Evolutionary conservation across 2,797 vertebrate genomes (phyloP).

Genomic region (Columba guinea): DNA sequence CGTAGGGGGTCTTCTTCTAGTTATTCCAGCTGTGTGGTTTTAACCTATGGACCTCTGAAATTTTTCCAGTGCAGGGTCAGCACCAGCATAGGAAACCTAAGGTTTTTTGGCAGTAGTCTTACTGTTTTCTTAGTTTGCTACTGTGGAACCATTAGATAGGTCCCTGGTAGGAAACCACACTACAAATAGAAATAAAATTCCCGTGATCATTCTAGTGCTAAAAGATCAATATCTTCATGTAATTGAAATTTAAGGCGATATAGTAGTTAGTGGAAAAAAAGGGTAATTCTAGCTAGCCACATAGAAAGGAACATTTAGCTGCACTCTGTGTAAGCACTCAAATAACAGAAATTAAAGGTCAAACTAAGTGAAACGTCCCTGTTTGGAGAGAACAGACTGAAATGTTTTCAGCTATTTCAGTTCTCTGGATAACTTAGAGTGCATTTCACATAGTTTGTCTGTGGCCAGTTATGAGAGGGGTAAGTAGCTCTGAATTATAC

Average conservation of each 20-base stretch:
- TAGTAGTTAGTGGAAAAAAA: neutral
- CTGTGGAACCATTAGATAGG: neutral
- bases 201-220: neutral
- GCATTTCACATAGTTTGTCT: neutral
- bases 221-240: neutral
- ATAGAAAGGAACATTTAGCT: neutral
- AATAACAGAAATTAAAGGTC: neutral
- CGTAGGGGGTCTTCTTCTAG: neutral
- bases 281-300: neutral
- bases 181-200: neutral
- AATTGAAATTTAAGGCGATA: neutral
- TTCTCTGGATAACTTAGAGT: neutral
- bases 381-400: neutral
- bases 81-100: neutral
- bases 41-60: neutral
- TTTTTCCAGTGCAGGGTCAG: neutral
- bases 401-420: neutral
- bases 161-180: neutral
- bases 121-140: neutral
- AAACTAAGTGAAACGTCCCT: neutral
- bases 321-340: neutral
- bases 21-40: neutral
- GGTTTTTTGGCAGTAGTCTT: neutral
- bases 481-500: neutral
- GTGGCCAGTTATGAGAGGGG: neutral